Evolutionary conservation across 2,888 invertebrate genomes (phyloP).

Genomic region (Nomada lathburiana): DNA sequence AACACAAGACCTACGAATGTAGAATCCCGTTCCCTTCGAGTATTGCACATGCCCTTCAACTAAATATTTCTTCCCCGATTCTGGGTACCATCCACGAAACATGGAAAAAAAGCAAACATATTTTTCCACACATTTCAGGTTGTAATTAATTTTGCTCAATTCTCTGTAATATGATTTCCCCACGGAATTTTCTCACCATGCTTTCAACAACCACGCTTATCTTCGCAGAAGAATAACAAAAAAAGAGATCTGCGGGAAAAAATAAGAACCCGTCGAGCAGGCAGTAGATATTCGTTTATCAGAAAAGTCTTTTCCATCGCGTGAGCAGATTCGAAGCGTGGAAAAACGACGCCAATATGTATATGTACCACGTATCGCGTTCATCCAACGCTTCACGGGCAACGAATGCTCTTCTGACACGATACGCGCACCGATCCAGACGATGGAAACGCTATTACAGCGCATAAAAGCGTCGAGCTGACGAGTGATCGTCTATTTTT

Average conservation of each 20-base stretch:
- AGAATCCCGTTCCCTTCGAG: not conserved
- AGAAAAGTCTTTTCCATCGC: not conserved
- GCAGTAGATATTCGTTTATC: constrained; percentile 15
- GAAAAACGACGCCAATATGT: constrained; percentile 1
- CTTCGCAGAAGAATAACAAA: not conserved
- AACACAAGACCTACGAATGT: constrained; percentile 3
- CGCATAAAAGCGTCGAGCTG: constrained; percentile 47
- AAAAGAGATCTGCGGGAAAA: not conserved
- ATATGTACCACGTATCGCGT: not conserved
- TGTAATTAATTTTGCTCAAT: too few species aligned
- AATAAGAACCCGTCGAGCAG: not conserved
- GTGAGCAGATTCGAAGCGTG: constrained; percentile 10
- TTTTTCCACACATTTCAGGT: too few species aligned
- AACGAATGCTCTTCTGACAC: constrained; percentile 34
- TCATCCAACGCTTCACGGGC: constrained; percentile 13
- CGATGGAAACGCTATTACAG: constrained; percentile 56
- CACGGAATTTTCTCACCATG: too few species aligned
- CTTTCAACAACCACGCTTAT: too few species aligned
- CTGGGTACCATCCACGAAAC: too few species aligned
- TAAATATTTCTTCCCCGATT: too few species aligned
- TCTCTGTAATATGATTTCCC: too few species aligned
- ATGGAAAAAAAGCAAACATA: too few species aligned
- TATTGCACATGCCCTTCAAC: too few species aligned
- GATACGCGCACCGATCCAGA: constrained; percentile 48
- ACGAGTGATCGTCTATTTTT: constrained; percentile 62